Conservation (phyloP, 2,113 vertebrate genomes). For the Gambusia holbrooki region DNA sequence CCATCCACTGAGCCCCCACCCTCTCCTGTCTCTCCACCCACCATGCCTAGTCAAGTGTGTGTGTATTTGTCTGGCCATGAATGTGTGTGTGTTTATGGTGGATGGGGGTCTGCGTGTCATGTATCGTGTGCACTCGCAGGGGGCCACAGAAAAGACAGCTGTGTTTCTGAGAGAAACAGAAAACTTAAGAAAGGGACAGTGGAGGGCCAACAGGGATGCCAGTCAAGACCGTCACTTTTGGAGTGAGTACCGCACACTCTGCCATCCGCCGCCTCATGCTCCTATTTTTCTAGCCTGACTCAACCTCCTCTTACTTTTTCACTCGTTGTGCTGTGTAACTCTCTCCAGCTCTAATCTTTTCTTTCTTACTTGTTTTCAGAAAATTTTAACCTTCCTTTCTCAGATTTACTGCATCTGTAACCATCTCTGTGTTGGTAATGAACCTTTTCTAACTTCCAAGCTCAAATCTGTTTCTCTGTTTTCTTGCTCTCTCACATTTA, state of each 20-base stretch:
- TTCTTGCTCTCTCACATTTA: constrained; percentile 17
- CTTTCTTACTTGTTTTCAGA: constrained; percentile 2
- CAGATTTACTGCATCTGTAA: constrained; percentile 47
- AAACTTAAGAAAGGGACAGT: constrained; percentile 59
- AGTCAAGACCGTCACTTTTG: constrained; percentile 76
- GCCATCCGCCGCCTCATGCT: constrained; percentile 31
- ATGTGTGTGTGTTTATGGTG: constrained; percentile 60
- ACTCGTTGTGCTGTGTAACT: constrained; percentile 13
- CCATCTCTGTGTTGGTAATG: constrained; percentile 8
- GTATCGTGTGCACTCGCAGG: constrained; percentile 54
- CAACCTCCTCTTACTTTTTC: constrained; percentile 24
- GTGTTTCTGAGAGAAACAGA: constrained; percentile 62
- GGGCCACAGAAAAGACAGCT: constrained; percentile 74
- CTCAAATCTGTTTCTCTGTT: constrained; percentile 33
- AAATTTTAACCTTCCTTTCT: constrained; percentile 24
- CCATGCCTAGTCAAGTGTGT: constrained; percentile 74
- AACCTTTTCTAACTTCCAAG: constrained; percentile 6
- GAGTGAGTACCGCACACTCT: constrained; percentile 79
- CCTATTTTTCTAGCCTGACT: neutral
- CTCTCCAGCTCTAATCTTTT: constrained; percentile 11
- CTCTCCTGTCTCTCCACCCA: constrained; percentile 70
- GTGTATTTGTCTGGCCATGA: constrained; percentile 38
- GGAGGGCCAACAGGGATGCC: constrained; percentile 80
- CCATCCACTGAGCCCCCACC: constrained; percentile 58
- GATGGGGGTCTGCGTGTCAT: constrained; percentile 68